phyloP scores from a whole-genome alignment of 2,113 vertebrate genomes.

The Lepus timidus region DNA sequence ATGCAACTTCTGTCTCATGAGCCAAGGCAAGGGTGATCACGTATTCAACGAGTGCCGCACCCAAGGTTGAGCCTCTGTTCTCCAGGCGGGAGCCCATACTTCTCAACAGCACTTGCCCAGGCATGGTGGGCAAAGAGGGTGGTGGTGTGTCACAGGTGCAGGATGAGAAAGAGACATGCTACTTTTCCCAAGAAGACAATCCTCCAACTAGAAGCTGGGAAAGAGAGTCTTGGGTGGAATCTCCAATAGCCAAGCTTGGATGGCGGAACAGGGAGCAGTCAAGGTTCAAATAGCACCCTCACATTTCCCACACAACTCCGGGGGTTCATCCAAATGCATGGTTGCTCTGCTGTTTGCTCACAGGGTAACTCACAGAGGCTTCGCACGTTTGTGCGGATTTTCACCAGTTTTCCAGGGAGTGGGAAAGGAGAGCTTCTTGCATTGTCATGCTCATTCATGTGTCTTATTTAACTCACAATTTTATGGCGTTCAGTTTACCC shows the following conservation, averaged over 20 bases:
- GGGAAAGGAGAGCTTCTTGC: background rate
- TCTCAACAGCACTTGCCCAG: background rate
- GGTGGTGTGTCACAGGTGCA: background rate
- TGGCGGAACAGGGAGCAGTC: too few species aligned
- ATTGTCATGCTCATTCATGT: background rate
- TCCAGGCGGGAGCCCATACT: background rate
- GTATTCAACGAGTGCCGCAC: background rate
- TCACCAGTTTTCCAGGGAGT: background rate
- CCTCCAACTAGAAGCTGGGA: background rate
- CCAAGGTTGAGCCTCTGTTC: background rate
- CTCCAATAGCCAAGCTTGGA: background rate
- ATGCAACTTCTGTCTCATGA: background rate
- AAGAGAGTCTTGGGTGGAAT: background rate
- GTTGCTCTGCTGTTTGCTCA: background rate
- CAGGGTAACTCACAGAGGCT: background rate
- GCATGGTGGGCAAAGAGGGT: too few species aligned
- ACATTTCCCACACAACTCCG: background rate
- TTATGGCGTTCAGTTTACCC: background rate
- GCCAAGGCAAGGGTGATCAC: background rate
- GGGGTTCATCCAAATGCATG: background rate
- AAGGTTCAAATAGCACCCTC: background rate
- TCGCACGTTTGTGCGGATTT: background rate
- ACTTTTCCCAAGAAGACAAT: background rate
- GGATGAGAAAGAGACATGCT: background rate
- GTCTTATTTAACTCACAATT: background rate